phyloP scores from a whole-genome alignment of 2,888 invertebrate species.

The Heliconius aoede region DNA sequence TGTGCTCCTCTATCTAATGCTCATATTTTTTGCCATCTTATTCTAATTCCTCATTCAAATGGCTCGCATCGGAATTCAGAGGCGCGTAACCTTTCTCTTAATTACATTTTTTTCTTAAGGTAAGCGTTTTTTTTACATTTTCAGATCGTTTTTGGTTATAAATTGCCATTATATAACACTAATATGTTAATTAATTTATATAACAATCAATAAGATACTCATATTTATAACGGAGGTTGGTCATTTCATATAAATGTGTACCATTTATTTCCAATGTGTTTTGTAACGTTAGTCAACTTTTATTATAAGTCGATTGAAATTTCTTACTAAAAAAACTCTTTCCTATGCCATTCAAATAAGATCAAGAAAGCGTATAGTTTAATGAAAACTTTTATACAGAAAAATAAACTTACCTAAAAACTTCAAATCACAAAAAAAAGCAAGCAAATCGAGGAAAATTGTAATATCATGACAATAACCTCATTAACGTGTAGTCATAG shows the following conservation, averaged over 20 bases:
- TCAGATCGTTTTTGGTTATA: not conserved
- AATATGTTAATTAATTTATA: constrained; percentile 50
- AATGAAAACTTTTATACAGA: not conserved
- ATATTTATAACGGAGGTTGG: not conserved
- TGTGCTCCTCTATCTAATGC: constrained; percentile 77
- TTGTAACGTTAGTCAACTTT: not conserved
- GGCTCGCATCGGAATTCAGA: constrained; percentile 74
- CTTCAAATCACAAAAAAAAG: not conserved
- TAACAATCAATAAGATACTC: not conserved
- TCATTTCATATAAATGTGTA: not conserved
- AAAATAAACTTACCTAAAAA: not conserved
- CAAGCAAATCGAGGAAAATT: not conserved
- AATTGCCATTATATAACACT: constrained; percentile 4
- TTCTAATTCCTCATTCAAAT: constrained; percentile 83
- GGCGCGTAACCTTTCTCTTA: constrained; percentile 71
- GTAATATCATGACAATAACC: not conserved
- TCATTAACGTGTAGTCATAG: constrained; percentile 32
- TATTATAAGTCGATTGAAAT: too few species aligned
- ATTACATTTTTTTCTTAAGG: constrained; percentile 52
- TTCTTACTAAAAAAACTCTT: too few species aligned
- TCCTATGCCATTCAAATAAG: too few species aligned
- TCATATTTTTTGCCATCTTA: constrained; percentile 81
- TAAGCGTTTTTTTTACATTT: constrained; percentile 36
- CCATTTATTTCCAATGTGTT: not conserved
- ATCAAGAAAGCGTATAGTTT: not conserved